Evolutionary conservation across 2,113 vertebrate genomes (phyloP).

Genomic region (zebrafish (Danio rerio)): DNA sequence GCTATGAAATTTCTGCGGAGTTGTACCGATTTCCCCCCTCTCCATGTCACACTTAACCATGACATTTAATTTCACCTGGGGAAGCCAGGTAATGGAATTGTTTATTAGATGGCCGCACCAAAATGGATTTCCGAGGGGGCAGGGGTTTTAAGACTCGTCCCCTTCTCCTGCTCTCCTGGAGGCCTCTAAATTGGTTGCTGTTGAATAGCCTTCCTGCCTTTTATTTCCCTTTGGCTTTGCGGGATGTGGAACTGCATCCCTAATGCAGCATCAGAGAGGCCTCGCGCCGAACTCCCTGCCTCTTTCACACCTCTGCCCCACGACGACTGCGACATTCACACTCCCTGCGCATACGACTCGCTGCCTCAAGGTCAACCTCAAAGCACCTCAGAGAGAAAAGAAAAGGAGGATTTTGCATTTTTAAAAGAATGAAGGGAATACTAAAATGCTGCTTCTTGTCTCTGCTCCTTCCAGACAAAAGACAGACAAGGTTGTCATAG

Average conservation of each 20-base stretch:
- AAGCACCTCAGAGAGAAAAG: slow-evolving; percentile 27
- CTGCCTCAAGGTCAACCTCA: slow-evolving; percentile 49
- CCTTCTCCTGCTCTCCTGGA: slow-evolving; percentile 55
- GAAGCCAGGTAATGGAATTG: slow-evolving; percentile 63
- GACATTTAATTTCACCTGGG: slow-evolving; percentile 67
- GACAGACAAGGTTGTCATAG: slow-evolving; percentile 24
- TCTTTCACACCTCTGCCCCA: slow-evolving; percentile 34
- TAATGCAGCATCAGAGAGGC: slow-evolving; percentile 64
- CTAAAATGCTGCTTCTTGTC: slow-evolving; percentile 2
- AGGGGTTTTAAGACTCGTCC: slow-evolving; percentile 55
- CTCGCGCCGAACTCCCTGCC: slow-evolving; percentile 55
- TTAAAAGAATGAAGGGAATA: slow-evolving; percentile 17
- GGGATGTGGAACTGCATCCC: slow-evolving; percentile 58
- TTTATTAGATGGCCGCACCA: slow-evolving; percentile 63
- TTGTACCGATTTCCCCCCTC: slow-evolving; percentile 43
- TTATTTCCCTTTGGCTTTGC: slow-evolving; percentile 64
- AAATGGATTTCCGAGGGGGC: slow-evolving; percentile 60
- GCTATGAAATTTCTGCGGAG: slow-evolving; percentile 57
- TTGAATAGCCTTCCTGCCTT: slow-evolving; percentile 60
- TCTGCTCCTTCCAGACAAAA: slow-evolving; percentile 3
- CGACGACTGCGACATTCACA: background rate
- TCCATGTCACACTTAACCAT: slow-evolving; percentile 66
- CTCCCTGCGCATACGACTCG: background rate
- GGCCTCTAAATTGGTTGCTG: slow-evolving; percentile 66
- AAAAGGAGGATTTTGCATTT: slow-evolving; percentile 40